Conservation (phyloP, 2,797 vertebrate species). For the Pterois miles region DNA sequence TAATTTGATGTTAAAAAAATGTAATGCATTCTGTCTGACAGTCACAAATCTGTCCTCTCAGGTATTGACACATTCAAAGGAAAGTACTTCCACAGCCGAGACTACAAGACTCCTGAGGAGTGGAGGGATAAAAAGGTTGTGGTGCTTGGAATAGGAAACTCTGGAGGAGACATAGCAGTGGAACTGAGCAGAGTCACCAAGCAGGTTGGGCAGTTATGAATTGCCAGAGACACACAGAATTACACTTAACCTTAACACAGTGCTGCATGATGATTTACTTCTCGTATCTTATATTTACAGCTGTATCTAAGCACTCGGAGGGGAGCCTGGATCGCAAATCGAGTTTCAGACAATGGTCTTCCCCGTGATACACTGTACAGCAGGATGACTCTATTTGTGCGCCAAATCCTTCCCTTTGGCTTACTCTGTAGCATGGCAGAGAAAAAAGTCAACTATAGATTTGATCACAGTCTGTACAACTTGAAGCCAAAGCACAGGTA, state of each 20-base stretch:
- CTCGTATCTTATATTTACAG: slow-evolving; percentile 52
- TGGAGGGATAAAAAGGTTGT: slow-evolving; percentile 82
- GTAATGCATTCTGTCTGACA: no score
- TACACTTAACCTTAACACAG: no score
- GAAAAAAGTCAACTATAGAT: slow-evolving; percentile 68
- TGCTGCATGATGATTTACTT: neutral
- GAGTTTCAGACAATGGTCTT: slow-evolving; percentile 75
- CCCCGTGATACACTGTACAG: slow-evolving; percentile 71
- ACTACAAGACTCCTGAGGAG: slow-evolving; percentile 81
- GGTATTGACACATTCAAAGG: slow-evolving; percentile 82
- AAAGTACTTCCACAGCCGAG: slow-evolving; percentile 82
- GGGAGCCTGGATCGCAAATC: slow-evolving; percentile 83
- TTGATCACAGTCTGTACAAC: slow-evolving; percentile 81
- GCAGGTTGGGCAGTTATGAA: slow-evolving; percentile 57
- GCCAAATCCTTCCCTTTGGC: slow-evolving; percentile 44
- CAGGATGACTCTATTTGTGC: fast-evolving
- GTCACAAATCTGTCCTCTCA: slow-evolving; percentile 30
- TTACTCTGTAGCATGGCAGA: slow-evolving; percentile 58
- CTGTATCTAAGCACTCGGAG: slow-evolving; percentile 85
- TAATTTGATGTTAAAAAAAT: neutral
- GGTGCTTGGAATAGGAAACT: slow-evolving; percentile 85
- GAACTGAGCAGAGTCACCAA: slow-evolving; percentile 81
- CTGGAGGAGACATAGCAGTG: slow-evolving; percentile 82
- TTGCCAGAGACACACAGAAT: no score
- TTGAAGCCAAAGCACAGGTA: slow-evolving; percentile 92